Evolutionary conservation across 1,140 invertebrate species (phyloP).

Genomic region (Polypedilum vanderplanki): DNA sequence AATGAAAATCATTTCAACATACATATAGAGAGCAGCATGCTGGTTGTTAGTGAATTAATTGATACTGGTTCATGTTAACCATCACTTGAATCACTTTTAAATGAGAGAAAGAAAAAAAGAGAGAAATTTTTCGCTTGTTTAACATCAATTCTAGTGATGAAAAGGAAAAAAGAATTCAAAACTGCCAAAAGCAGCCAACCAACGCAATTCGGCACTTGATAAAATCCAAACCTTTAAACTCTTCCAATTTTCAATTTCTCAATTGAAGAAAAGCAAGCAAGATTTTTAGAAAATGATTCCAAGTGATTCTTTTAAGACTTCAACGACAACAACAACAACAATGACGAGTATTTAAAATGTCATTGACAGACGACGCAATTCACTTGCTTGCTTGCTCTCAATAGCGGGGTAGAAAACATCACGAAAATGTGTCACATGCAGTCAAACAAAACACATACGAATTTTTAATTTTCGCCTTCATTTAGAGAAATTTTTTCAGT

Average conservation of each 20-base stretch:
- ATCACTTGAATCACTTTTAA: slow-evolving; percentile 15
- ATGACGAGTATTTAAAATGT: slow-evolving; percentile 26
- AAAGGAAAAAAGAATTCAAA: neutral
- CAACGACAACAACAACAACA: neutral
- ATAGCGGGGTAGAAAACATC: neutral
- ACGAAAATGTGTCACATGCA: slow-evolving; percentile 21
- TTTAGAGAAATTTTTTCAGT: neutral
- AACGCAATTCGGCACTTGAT: slow-evolving; percentile 15
- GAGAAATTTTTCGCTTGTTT: neutral
- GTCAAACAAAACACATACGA: neutral
- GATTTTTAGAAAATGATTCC: neutral
- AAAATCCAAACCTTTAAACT: slow-evolving; percentile 20
- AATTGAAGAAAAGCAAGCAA: neutral
- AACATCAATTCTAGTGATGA: slow-evolving; percentile 6
- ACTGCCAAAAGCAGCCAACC: neutral
- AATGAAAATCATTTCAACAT: neutral
- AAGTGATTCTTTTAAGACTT: neutral
- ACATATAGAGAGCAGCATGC: neutral
- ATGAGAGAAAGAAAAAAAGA: neutral
- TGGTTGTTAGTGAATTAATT: neutral
- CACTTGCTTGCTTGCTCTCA: neutral
- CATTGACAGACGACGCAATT: neutral
- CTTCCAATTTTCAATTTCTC: neutral
- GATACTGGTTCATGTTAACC: slow-evolving; percentile 26
- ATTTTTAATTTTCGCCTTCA: slow-evolving; percentile 9